Base-by-base conservation (phyloP, 2,797 vertebrate genomes). In the Phoxinus dragarum region DNA sequence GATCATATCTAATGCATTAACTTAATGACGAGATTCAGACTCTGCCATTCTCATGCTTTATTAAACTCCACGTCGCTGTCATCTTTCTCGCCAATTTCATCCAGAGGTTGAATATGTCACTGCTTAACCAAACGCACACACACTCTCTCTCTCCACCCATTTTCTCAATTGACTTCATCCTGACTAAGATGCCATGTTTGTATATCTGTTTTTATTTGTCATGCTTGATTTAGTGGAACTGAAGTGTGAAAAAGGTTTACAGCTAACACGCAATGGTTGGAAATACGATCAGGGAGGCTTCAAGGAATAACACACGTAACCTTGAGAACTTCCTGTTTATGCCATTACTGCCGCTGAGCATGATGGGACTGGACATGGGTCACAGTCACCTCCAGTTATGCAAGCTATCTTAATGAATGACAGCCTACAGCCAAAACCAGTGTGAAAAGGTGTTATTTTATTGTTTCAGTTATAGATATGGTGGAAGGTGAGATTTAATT, bases 1-100 rank as follows among this genome's bases (percentile, higher is more conserved):
- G 94, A 95, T 95, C 91, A 92, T 92, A 94, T 95, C 93, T 90
- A 94, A 94, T 94, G 91, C 93, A 94, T 95, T 94, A 93, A 91
- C 92, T 88, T 92, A 92, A 94, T 95, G 94, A 96, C 94, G 93
- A 91, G 91, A 94, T 94, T 94, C 90, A 89, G 92, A 93, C 85
- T 83, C 81, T 27, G 75, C 89, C 89, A 90, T 93, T 93, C 94
- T 93, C 90, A 94, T 93, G 93, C 91, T 93, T 94, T 94, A 93
- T 94, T 95, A 94, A 92, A 88, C 89, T 82, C 86, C 49, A 81
- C 85, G 79, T 86, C 84, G 68, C 85, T 95, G 93, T 94, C 94
- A 91, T 92, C 88, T 90, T 92, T 92, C 86, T 93, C 90, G 91
- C 91, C 86, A 93, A 89, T 94, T 95, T 91, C 92, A 86, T 88